Evolutionary conservation across 2,888 invertebrate species (phyloP).

Genomic region (Nomada lathburiana): DNA sequence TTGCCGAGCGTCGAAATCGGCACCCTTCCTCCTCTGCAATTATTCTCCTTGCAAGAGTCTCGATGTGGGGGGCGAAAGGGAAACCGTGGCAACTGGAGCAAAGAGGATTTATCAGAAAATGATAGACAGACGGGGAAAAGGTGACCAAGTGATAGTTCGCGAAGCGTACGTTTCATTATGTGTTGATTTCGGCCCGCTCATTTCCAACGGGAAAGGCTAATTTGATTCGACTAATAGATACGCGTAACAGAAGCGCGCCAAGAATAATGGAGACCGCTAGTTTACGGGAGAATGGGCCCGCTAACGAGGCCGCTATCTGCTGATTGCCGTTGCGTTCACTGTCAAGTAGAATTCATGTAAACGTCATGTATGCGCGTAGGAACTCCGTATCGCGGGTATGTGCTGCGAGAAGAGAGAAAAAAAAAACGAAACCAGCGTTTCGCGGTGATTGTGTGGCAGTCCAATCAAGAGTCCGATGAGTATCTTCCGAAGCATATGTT

Average conservation of each 20-base stretch:
- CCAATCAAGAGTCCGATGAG: neutral
- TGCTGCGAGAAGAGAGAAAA: neutral
- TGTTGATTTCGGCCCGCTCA: neutral
- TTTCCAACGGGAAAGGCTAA: constrained; percentile 2
- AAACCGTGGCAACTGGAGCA: neutral
- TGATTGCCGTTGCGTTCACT: constrained; percentile 10
- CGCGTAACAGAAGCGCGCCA: neutral
- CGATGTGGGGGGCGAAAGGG: neutral
- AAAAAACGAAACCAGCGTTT: neutral
- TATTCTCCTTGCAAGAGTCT: neutral
- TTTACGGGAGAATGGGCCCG: constrained; percentile 17
- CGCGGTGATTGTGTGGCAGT: neutral
- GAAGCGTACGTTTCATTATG: neutral
- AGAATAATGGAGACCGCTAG: constrained; percentile 14
- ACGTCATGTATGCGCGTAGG: constrained; percentile 1
- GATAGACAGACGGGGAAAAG: neutral
- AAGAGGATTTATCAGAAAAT: neutral
- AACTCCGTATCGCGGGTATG: neutral
- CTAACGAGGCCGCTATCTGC: constrained; percentile 17
- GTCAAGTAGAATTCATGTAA: constrained; percentile 22
- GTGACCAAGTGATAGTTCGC: neutral
- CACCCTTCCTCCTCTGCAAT: neutral
- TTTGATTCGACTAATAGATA: constrained; percentile 5
- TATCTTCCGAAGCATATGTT: neutral
- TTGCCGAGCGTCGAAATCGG: constrained; percentile 50